Conservation (phyloP, 2,888 invertebrate species). For the Eupelmus urozonus region DNA sequence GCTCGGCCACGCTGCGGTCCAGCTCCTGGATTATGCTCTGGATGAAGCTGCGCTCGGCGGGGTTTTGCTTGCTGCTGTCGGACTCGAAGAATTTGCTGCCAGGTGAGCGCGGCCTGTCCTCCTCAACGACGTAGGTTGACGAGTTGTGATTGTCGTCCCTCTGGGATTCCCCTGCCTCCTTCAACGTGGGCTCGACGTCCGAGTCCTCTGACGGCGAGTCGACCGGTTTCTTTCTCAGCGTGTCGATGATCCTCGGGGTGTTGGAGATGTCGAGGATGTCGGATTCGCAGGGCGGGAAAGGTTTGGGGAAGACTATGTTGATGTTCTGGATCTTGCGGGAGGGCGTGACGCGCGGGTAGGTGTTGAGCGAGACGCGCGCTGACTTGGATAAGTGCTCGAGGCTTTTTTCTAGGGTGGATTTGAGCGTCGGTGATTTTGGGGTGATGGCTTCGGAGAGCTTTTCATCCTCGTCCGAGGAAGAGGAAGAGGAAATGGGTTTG, state of each 20-base stretch:
- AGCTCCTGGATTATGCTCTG: slow-evolving; percentile 64
- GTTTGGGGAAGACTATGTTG: slow-evolving; percentile 61
- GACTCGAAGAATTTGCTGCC: slow-evolving; percentile 56
- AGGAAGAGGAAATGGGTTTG: too few relatives aligned
- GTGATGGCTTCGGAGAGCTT: too few relatives aligned
- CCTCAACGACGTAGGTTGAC: slow-evolving; percentile 28
- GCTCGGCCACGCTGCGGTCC: slow-evolving; percentile 36
- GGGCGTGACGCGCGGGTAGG: slow-evolving; percentile 67
- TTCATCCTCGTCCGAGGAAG: too few relatives aligned
- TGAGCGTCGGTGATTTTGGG: too few relatives aligned
- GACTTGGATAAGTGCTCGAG: too few relatives aligned
- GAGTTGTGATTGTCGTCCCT: slow-evolving; percentile 31
- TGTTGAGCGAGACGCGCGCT: slow-evolving; percentile 50
- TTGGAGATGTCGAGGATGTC: background rate
- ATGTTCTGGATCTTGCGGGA: slow-evolving; percentile 68
- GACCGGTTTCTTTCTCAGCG: slow-evolving; percentile 18
- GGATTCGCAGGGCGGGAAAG: slow-evolving; percentile 3
- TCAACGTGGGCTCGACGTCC: background rate
- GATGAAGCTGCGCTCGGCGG: slow-evolving; percentile 53
- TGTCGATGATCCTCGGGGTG: slow-evolving; percentile 11
- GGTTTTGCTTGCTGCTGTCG: slow-evolving; percentile 29
- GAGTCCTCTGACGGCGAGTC: too few relatives aligned
- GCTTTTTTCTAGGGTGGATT: too few relatives aligned
- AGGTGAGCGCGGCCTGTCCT: slow-evolving; percentile 19
- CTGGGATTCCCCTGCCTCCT: background rate